Evolutionary conservation across 2,888 invertebrate genomes (phyloP).

Genomic region (Epiblema foenella): DNA sequence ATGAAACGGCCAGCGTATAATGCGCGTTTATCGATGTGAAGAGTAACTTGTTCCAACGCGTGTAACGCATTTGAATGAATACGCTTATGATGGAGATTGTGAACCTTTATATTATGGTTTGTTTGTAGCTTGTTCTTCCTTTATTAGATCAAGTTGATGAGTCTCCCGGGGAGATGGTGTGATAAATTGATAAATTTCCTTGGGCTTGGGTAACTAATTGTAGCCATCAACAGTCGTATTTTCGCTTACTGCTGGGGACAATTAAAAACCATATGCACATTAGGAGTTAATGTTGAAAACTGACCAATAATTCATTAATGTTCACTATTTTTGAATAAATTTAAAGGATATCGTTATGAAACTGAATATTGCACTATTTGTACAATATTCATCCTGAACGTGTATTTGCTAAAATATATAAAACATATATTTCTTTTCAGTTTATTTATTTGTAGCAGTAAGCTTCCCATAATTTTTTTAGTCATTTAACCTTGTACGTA

Average conservation of each 20-base stretch:
- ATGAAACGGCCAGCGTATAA: constrained; percentile 50
- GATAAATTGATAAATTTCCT: constrained; percentile 16
- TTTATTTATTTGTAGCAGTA: too few species aligned
- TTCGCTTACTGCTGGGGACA: neutral
- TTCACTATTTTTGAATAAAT: too few species aligned
- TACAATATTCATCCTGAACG: too few species aligned
- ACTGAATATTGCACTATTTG: too few species aligned
- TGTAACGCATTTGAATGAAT: constrained; percentile 45
- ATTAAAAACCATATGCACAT: neutral
- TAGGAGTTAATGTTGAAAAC: neutral
- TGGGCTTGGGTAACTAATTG: neutral
- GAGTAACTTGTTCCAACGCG: constrained; percentile 41
- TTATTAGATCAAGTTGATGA: constrained; percentile 23
- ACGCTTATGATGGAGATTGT: constrained; percentile 39
- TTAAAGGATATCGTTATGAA: too few species aligned
- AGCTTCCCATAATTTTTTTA: neutral
- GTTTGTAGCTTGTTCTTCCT: constrained; percentile 19
- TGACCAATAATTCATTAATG: neutral
- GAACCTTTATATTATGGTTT: constrained; percentile 29
- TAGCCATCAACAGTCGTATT: neutral
- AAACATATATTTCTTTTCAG: too few species aligned
- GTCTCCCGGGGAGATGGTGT: constrained; percentile 4
- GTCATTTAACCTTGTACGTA: neutral
- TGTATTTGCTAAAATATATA: too few species aligned
- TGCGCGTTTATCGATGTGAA: constrained; percentile 42